A percentile compares a stretch with the other conserved stretches of the same genome.
phyloP scores from a whole-genome alignment of 2,888 invertebrate genomes.

The Terebella lapidaria region DNA sequence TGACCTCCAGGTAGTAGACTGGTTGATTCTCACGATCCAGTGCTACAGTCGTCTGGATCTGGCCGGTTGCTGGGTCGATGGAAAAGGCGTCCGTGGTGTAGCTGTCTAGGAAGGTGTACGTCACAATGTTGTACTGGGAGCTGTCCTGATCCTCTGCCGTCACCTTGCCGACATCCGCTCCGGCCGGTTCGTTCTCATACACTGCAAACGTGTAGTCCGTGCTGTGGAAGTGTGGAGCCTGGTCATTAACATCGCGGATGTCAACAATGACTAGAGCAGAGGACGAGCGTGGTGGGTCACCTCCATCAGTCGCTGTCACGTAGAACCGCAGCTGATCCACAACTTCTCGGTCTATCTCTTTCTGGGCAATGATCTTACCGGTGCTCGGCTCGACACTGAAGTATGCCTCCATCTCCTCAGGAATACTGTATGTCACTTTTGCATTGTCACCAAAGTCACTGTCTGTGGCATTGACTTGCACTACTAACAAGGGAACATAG shows the following conservation, averaged over 20 bases:
- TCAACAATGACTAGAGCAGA: slow-evolving; percentile 16
- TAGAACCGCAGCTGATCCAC: slow-evolving; percentile 76
- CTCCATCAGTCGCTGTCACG: slow-evolving; percentile 20
- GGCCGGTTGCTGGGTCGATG: slow-evolving; percentile 16
- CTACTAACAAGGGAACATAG: slow-evolving; percentile 3
- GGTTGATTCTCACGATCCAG: slow-evolving; percentile 21
- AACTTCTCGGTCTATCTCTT: slow-evolving; percentile 83
- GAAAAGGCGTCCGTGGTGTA: slow-evolving; percentile 52
- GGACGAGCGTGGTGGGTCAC: slow-evolving; percentile 11
- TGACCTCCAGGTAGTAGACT: slow-evolving; percentile 17
- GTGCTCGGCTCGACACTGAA: slow-evolving; percentile 73
- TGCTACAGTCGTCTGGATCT: slow-evolving; percentile 10
- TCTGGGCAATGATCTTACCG: slow-evolving; percentile 73
- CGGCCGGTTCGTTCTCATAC: slow-evolving; percentile 48
- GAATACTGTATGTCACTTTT: neutral
- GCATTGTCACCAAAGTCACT: slow-evolving; percentile 33
- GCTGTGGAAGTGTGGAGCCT: slow-evolving; percentile 16
- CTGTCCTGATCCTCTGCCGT: slow-evolving; percentile 17
- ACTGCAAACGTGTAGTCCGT: slow-evolving; percentile 16
- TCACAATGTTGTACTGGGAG: slow-evolving; percentile 14
- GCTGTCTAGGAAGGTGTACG: slow-evolving; percentile 54
- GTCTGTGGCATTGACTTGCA: slow-evolving; percentile 34
- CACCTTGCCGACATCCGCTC: slow-evolving; percentile 18
- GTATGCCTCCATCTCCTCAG: slow-evolving; percentile 57
- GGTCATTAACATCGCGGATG: slow-evolving; percentile 21